These are phyloP conservation scores for Potamilus streckersoni DNA, from an alignment of 1,140 invertebrate species.

Conservation along the genomic window DNA sequence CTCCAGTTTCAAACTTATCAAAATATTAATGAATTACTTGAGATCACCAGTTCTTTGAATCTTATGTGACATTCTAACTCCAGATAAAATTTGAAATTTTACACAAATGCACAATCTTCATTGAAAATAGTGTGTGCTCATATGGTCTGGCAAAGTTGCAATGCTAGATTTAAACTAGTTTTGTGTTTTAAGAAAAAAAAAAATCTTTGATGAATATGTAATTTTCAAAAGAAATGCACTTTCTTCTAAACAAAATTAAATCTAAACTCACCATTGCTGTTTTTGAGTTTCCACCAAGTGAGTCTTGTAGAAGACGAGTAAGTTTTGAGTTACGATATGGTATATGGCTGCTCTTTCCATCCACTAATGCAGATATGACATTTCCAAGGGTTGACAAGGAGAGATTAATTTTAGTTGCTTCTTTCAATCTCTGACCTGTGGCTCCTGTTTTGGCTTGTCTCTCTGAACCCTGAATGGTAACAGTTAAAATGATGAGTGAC, in stretches of 20 bases:
- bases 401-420: slow-evolving; percentile 95
- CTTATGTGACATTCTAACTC: too few species aligned
- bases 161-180: too few species aligned
- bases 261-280: slow-evolving; percentile 83
- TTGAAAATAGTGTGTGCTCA: too few species aligned
- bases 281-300: slow-evolving; percentile 90
- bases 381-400: slow-evolving; percentile 94
- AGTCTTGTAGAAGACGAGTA: slow-evolving; percentile 74
- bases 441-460: slow-evolving; percentile 95
- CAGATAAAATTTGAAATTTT: too few species aligned
- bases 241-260: background rate
- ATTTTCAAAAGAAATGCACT: too few species aligned
- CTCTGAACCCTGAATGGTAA: slow-evolving; percentile 80
- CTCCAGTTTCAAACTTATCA: too few species aligned
- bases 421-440: slow-evolving; percentile 87
- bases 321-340: slow-evolving; percentile 70
- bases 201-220: too few species aligned
- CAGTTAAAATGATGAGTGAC: background rate
- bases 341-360: slow-evolving; percentile 70
- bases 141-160: too few species aligned
- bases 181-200: too few species aligned
- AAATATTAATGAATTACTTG: too few species aligned
- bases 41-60: too few species aligned
- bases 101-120: too few species aligned
- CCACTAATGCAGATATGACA: slow-evolving; percentile 94